Evolutionary conservation across 1,140 invertebrate genomes (phyloP).

Genomic region (Drosophila truncata): DNA sequence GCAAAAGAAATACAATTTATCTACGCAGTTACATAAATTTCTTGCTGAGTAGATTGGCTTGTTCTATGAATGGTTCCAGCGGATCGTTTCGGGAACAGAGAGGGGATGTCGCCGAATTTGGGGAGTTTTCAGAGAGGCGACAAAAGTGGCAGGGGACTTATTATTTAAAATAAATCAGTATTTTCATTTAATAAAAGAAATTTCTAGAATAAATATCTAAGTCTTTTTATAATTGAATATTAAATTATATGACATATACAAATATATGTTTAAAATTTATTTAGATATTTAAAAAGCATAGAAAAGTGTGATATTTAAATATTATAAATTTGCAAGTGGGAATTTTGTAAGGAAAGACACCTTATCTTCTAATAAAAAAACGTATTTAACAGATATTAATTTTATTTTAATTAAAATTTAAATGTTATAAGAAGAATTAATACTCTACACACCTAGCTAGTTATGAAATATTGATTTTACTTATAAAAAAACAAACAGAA

Average conservation of each 20-base stretch:
- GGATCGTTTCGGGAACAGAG: constrained; percentile 7
- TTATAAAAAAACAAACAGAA: not conserved
- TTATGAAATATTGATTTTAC: too few relatives aligned
- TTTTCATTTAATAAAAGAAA: not conserved
- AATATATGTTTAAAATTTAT: not conserved
- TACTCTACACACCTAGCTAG: too few relatives aligned
- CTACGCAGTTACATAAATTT: constrained; percentile 76
- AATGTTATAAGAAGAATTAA: too few relatives aligned
- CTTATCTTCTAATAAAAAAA: too few relatives aligned
- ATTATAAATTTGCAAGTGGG: too few relatives aligned
- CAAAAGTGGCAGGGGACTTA: constrained; percentile 24
- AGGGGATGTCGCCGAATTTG: constrained; percentile 8
- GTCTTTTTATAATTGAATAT: not conserved
- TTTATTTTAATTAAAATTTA: too few relatives aligned
- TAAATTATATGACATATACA: not conserved
- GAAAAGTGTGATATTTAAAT: not conserved
- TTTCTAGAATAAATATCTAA: too few relatives aligned
- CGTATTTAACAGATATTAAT: too few relatives aligned
- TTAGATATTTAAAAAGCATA: not conserved
- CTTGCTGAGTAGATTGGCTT: constrained; percentile 60
- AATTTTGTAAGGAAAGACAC: too few relatives aligned
- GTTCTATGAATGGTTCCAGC: constrained; percentile 33
- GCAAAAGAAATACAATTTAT: constrained; percentile 55
- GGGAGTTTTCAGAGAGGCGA: constrained; percentile 34
- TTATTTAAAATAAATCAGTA: not conserved